A percentile compares a stretch with the other conserved stretches of the same genome.
phyloP scores from a whole-genome alignment of 1,140 invertebrate genomes.

The Latrodectus geometricus region DNA sequence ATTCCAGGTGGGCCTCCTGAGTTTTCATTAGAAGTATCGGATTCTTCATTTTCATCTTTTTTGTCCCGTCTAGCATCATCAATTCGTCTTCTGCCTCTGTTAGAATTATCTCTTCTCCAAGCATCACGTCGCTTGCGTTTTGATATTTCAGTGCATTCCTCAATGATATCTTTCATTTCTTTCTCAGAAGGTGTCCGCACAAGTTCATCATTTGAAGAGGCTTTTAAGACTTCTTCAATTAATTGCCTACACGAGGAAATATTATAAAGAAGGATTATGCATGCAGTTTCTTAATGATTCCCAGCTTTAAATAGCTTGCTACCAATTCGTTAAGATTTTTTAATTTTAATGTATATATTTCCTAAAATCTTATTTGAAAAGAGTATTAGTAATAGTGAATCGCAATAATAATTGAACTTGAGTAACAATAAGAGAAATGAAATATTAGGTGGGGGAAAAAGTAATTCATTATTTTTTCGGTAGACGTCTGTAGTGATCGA shows the following conservation, averaged over 20 bases:
- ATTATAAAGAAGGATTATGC: too few species aligned
- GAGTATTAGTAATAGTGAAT: too few species aligned
- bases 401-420: too few species aligned
- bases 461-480: too few species aligned
- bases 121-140: neutral
- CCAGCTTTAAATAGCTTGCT: too few species aligned
- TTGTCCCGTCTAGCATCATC: neutral
- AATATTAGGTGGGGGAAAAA: too few species aligned
- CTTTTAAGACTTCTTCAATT: neutral
- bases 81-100: neutral
- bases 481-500: too few species aligned
- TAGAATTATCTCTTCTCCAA: neutral
- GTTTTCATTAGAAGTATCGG: neutral
- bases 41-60: neutral
- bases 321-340: too few species aligned
- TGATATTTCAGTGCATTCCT: slow-evolving; percentile 25
- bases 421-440: too few species aligned
- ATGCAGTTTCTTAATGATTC: too few species aligned
- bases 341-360: too few species aligned
- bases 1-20: neutral
- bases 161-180: neutral
- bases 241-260: neutral
- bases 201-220: neutral
- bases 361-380: too few species aligned
- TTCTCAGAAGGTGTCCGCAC: neutral